A percentile compares a stretch with the other conserved stretches of the same genome.
These are phyloP conservation scores for Hippolais icterina DNA, from an alignment of 2,113 vertebrate species.

Conservation along the genomic window DNA sequence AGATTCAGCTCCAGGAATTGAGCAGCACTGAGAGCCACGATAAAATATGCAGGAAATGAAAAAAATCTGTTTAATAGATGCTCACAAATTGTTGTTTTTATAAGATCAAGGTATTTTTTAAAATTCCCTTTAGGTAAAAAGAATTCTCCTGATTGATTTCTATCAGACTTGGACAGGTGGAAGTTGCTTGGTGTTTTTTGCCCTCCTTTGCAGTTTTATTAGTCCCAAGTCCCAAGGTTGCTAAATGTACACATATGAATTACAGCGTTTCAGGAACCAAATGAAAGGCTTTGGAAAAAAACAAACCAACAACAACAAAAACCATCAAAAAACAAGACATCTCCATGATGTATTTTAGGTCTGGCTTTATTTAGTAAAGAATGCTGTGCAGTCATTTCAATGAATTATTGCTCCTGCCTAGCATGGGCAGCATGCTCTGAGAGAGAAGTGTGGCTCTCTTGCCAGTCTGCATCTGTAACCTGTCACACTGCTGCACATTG, in stretches of 20 bases:
- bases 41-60: not conserved
- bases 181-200: not conserved
- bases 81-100: conserved; percentile 58
- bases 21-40: not conserved
- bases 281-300: not conserved
- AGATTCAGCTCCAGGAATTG: conserved; percentile 39
- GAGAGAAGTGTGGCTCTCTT: not conserved
- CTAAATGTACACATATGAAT: not conserved
- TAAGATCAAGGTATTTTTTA: conserved; percentile 37
- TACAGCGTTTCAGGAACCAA: not conserved
- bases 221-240: not conserved
- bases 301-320: no score
- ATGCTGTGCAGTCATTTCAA: not conserved
- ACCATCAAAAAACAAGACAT: fast-evolving
- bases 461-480: not conserved
- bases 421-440: not conserved
- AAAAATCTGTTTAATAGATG: conserved; percentile 51
- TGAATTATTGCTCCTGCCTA: not conserved
- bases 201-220: not conserved
- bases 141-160: not conserved
- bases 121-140: conserved; percentile 22
- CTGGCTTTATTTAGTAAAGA: not conserved
- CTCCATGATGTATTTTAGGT: not conserved
- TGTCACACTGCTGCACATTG: fast-evolving
- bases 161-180: not conserved